Conservation (phyloP, 2,888 invertebrate genomes). For the Parnassius glacialis region DNA sequence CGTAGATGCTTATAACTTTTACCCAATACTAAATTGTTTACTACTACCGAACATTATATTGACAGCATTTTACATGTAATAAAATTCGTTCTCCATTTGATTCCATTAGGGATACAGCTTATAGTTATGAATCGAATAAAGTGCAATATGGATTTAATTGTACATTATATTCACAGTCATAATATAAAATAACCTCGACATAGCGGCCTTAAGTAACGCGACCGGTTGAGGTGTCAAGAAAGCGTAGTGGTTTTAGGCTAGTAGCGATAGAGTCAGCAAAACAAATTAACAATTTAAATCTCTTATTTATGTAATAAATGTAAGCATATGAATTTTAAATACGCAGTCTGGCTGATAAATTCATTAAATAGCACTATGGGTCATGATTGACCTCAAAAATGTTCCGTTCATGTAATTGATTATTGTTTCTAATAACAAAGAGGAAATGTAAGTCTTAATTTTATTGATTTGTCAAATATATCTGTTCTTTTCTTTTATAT, state of each 20-base stretch:
- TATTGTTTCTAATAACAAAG: too few relatives aligned
- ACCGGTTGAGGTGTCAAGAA: slow-evolving; percentile 10
- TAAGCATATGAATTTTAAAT: neutral
- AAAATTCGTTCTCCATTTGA: too few relatives aligned
- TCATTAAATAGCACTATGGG: neutral
- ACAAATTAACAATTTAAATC: neutral
- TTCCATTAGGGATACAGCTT: too few relatives aligned
- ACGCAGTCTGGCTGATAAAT: neutral
- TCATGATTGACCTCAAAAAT: slow-evolving; percentile 20
- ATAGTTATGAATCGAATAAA: too few relatives aligned
- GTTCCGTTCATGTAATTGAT: slow-evolving; percentile 58
- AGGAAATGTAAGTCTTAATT: too few relatives aligned
- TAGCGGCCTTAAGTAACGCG: slow-evolving; percentile 13
- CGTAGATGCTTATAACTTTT: too few relatives aligned
- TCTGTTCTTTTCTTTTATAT: too few relatives aligned
- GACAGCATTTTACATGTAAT: too few relatives aligned
- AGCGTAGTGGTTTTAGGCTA: slow-evolving; percentile 7
- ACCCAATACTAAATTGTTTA: too few relatives aligned
- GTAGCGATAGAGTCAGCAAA: neutral
- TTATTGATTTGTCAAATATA: too few relatives aligned
- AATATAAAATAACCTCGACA: slow-evolving; percentile 21
- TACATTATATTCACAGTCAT: neutral
- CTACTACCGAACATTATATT: too few relatives aligned
- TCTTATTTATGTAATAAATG: neutral
- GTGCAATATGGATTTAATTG: too few relatives aligned